Evolutionary conservation across 2,888 invertebrate genomes (phyloP).

Genomic region (Archaeoteleia sp.): DNA sequence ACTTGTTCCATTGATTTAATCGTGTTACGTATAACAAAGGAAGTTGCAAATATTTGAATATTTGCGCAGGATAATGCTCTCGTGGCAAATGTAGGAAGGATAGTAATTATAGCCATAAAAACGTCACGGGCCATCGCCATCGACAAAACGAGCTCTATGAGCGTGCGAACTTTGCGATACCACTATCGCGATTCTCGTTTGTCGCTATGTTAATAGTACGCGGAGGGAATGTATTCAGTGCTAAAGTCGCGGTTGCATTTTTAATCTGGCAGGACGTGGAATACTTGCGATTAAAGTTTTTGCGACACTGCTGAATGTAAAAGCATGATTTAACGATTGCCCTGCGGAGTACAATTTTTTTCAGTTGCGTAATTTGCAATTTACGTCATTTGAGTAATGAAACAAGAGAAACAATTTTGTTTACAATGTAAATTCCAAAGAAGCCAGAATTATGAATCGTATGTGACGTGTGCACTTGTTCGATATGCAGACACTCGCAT

Average conservation of each 20-base stretch:
- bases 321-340: slow-evolving; percentile 19
- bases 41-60: slow-evolving; percentile 6
- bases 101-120: slow-evolving; percentile 40
- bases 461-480: slow-evolving; percentile 6
- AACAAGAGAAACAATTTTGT: too few species aligned
- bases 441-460: slow-evolving; percentile 11
- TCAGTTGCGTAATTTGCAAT: slow-evolving; percentile 7
- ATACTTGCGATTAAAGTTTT: slow-evolving; percentile 41
- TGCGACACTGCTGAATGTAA: slow-evolving; percentile 14
- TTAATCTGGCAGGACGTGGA: slow-evolving; percentile 33
- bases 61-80: slow-evolving; percentile 27
- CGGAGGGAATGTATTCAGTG: slow-evolving; percentile 35
- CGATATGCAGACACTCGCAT: slow-evolving; percentile 9
- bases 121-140: slow-evolving; percentile 43
- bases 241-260: slow-evolving; percentile 36
- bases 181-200: slow-evolving; percentile 51
- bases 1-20: slow-evolving; percentile 9
- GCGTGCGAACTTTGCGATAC: slow-evolving; percentile 45
- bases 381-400: slow-evolving; percentile 15
- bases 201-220: slow-evolving; percentile 48
- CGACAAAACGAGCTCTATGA: slow-evolving; percentile 28
- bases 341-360: background rate
- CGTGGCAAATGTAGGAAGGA: slow-evolving; percentile 23
- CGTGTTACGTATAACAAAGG: slow-evolving; percentile 17
- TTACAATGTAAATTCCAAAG: background rate